Conservation (phyloP, 2,113 vertebrate genomes). For the Pedetes capensis region DNA sequence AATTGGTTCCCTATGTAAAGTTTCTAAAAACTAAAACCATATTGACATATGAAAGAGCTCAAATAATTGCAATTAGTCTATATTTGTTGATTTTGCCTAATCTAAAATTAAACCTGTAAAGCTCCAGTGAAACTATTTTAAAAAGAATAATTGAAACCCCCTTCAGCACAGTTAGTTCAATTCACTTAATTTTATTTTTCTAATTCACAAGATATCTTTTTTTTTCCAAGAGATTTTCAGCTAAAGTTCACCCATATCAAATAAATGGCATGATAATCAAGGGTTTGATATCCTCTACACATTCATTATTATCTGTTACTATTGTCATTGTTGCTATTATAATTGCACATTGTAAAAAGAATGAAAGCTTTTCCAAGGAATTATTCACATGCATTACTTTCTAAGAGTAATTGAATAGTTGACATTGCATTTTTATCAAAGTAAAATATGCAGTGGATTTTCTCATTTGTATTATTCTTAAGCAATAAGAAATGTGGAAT, state of each 20-base stretch:
- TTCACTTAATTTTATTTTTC: conserved; percentile 50
- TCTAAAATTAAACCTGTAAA: conserved; percentile 29
- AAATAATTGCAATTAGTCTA: not conserved
- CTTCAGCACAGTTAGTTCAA: conserved; percentile 27
- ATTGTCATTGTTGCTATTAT: conserved; percentile 48
- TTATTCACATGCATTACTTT: conserved; percentile 63
- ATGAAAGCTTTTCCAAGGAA: conserved; percentile 45
- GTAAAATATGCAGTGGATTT: conserved; percentile 58
- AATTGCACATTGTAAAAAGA: conserved; percentile 56
- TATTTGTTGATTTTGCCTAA: conserved; percentile 33
- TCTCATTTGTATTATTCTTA: conserved; percentile 61
- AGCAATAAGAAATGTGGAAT: conserved; percentile 3
- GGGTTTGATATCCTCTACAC: conserved; percentile 17
- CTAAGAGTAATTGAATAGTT: conserved; percentile 68
- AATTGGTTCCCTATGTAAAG: not conserved
- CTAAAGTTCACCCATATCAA: conserved; percentile 45
- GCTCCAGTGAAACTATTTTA: conserved; percentile 30
- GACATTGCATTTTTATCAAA: conserved; percentile 58
- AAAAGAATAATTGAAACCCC: conserved; percentile 27
- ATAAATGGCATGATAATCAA: conserved; percentile 54
- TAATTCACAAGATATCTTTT: conserved; percentile 19
- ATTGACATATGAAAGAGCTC: not conserved
- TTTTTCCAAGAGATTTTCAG: not conserved
- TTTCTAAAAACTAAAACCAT: not conserved
- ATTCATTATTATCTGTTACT: conserved; percentile 60